Base-by-base conservation (phyloP, 2,888 invertebrate species). In the Pecten maximus region DNA sequence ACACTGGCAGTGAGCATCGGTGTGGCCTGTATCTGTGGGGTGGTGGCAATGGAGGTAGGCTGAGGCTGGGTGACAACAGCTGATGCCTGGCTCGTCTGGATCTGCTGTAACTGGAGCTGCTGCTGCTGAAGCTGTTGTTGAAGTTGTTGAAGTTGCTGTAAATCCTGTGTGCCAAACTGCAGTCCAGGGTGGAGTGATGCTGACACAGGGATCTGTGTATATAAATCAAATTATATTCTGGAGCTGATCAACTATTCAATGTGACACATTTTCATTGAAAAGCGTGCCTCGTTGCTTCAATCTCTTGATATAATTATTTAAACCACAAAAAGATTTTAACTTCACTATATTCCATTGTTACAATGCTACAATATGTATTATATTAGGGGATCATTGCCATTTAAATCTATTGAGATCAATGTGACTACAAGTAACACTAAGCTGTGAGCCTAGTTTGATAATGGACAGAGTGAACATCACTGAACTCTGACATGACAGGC, bases 51-150 rank as follows among this genome's bases (percentile, higher is more conserved):
- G 54, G 54, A 54, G 12, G 87, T 60, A n/a, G 90, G 48, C 87
- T 88, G 54, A 0, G 74, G 35, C n/a, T 50, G 74, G 15, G 89
- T 87, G 6, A 89, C 87, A 40, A 89, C 50, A 40, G 90, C 88
- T 19, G 88, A 88, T 54, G 40, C 74, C 88, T 48, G 91, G 50
- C 28, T 87, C 10, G 88, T 50, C 88, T 91, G 91, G 74, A 90
- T 89, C 90, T 90, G 91, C 74, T 88, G 92, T n/a, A 89, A 87
- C 40, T 90, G 91, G 35, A 88, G 91, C 44, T 91, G 94, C 87
- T 94, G 94, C 48, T 94, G 94, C 89, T 95, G 94, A 2, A 94
- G 92, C 88, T 95, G 95, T 28, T 94, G 93, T 87, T 94, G 93
- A 35, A 95, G 92, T 48, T 94, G 95, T 60, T 94, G 94, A 28